phyloP scores from a whole-genome alignment of 1,140 invertebrate species.

The Charaxes varanes region DNA sequence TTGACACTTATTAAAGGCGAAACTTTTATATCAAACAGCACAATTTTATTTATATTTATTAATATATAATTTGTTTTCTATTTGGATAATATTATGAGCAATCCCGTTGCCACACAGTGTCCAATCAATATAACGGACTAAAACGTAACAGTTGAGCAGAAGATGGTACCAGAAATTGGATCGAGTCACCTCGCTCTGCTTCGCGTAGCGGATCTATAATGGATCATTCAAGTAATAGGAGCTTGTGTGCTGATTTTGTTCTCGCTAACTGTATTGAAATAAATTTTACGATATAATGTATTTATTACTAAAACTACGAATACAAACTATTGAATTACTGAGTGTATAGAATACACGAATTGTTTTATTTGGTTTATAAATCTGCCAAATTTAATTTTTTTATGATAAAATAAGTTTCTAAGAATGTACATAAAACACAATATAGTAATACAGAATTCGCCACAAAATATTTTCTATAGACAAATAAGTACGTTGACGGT shows the following conservation, averaged over 20 bases:
- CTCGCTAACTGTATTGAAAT: conserved; percentile 22
- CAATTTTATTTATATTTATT: too few species aligned
- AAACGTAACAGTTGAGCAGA: conserved; percentile 18
- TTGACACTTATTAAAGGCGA: too few species aligned
- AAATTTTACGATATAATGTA: conserved; percentile 13
- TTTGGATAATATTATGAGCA: conserved; percentile 3
- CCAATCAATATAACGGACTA: conserved; percentile 26
- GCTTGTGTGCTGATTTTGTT: conserved; percentile 24
- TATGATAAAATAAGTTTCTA: too few species aligned
- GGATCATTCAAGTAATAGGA: conserved; percentile 26
- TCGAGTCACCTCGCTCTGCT: conserved; percentile 30
- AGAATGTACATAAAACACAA: too few species aligned
- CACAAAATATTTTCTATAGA: too few species aligned
- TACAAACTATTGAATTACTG: too few species aligned
- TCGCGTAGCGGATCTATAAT: conserved; percentile 38
- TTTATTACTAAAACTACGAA: background rate
- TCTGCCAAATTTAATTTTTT: too few species aligned
- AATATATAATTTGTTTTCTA: background rate
- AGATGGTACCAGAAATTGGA: conserved; percentile 30
- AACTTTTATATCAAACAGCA: too few species aligned
- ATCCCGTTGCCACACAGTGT: conserved; percentile 15
- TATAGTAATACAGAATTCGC: too few species aligned
- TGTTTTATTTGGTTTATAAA: too few species aligned
- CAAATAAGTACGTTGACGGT: too few species aligned
- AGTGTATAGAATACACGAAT: too few species aligned